These are phyloP conservation scores for Danaus plexippus DNA, from an alignment of 1,140 invertebrate genomes.

Conservation along the genomic window DNA sequence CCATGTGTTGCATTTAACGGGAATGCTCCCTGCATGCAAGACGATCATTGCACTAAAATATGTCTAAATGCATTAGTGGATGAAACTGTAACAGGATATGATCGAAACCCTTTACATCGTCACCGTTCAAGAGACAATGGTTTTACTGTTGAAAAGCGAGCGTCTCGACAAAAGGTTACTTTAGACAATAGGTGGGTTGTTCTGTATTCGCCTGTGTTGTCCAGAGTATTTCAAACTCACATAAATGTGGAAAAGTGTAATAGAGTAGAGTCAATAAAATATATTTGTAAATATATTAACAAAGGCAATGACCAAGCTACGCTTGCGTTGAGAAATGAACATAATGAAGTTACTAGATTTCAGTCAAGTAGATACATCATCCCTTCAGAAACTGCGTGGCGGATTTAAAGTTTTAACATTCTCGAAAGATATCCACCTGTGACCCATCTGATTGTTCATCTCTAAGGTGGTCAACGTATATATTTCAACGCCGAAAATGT, in stretches of 20 bases:
- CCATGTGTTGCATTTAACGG: slow-evolving; percentile 24
- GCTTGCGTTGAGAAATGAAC: slow-evolving; percentile 16
- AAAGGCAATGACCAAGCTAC: slow-evolving; percentile 18
- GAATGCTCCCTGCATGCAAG: slow-evolving; percentile 24
- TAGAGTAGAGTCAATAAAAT: slow-evolving; percentile 8
- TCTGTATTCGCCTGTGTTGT: slow-evolving; percentile 21
- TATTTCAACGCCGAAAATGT: slow-evolving; percentile 31
- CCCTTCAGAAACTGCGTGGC: slow-evolving; percentile 62
- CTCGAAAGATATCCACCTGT: slow-evolving; percentile 57
- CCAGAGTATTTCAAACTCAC: slow-evolving; percentile 17
- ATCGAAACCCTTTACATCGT: slow-evolving; percentile 23
- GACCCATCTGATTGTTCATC: slow-evolving; percentile 41
- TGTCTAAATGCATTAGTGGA: slow-evolving; percentile 31
- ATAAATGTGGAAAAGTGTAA: slow-evolving; percentile 19
- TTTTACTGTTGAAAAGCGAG: too few relatives aligned
- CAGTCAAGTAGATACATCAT: slow-evolving; percentile 34
- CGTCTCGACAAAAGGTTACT: too few relatives aligned
- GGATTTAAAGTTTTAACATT: slow-evolving; percentile 54
- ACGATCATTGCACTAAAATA: slow-evolving; percentile 53
- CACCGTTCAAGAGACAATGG: slow-evolving; percentile 13
- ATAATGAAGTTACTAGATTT: slow-evolving; percentile 31
- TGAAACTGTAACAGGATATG: slow-evolving; percentile 19
- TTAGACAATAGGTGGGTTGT: slow-evolving; percentile 23
- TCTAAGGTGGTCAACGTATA: slow-evolving; percentile 27
- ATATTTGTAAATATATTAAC: slow-evolving; percentile 20